A percentile compares a stretch with the other conserved stretches of the same genome.
Evolutionary conservation across 1,140 invertebrate species (phyloP).

Genomic region (Tenebrio molitor): DNA sequence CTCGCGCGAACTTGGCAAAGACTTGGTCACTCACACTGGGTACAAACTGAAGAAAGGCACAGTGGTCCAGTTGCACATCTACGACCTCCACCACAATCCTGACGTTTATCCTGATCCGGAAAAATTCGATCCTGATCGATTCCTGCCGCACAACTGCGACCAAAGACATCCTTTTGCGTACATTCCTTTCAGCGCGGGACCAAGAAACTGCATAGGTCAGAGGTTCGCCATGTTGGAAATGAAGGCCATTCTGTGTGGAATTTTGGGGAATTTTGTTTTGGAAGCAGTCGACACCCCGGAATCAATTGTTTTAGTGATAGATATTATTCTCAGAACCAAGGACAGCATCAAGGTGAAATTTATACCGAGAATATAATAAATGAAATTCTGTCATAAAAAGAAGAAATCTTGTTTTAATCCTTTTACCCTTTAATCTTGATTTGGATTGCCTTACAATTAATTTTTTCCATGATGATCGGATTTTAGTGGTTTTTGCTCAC

Average conservation of each 20-base stretch:
- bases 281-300: constrained; percentile 57
- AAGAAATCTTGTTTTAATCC: too few relatives aligned
- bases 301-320: too few relatives aligned
- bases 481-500: too few relatives aligned
- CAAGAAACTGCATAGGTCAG: constrained; percentile 78
- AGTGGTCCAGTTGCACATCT: constrained; percentile 38
- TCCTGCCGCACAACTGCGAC: constrained; percentile 70
- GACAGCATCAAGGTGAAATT: too few relatives aligned
- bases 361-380: too few relatives aligned
- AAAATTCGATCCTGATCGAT: constrained; percentile 77
- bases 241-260: constrained; percentile 76
- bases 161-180: constrained; percentile 69
- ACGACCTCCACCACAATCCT: constrained; percentile 46
- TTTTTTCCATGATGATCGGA: too few relatives aligned
- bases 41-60: constrained; percentile 44
- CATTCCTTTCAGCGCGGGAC: constrained; percentile 76
- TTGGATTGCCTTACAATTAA: too few relatives aligned
- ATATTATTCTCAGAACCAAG: too few relatives aligned
- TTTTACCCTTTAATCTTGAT: too few relatives aligned
- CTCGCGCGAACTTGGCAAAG: constrained; percentile 69
- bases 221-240: constrained; percentile 84
- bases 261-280: constrained; percentile 75
- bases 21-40: constrained; percentile 61
- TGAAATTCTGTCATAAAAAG: too few relatives aligned
- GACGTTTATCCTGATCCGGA: constrained; percentile 74